Conservation (phyloP, 2,888 invertebrate genomes). For the Zaprionus bogoriensis region DNA sequence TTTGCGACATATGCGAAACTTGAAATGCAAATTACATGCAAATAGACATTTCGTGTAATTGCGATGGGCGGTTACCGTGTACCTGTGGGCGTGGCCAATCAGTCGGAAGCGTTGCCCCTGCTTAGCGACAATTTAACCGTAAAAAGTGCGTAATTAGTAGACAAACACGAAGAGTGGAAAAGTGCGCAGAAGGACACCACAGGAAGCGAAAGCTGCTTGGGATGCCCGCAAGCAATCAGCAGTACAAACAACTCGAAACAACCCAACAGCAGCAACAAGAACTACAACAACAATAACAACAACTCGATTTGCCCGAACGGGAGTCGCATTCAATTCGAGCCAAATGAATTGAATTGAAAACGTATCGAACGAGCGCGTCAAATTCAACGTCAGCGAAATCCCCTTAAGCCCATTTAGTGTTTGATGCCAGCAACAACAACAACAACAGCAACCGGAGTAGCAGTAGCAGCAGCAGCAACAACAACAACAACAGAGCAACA, state of each 20-base stretch:
- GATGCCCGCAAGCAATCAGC: conserved; percentile 54
- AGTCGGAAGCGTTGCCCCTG: conserved; percentile 22
- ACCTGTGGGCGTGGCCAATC: conserved; percentile 40
- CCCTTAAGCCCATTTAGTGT: conserved; percentile 55
- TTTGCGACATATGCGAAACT: conserved; percentile 78
- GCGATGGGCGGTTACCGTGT: conserved; percentile 12
- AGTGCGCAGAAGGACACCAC: neutral
- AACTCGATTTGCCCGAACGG: conserved; percentile 13
- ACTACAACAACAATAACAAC: conserved; percentile 15
- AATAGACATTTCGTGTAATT: conserved; percentile 79
- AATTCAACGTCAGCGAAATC: conserved; percentile 30
- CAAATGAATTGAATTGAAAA: conserved; percentile 53
- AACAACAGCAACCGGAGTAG: neutral
- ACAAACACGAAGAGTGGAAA: conserved; percentile 39
- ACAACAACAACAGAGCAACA: neutral
- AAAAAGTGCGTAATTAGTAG: conserved; percentile 59
- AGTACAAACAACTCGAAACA: conserved; percentile 20
- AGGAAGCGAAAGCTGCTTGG: conserved; percentile 17
- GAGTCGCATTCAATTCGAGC: conserved; percentile 47
- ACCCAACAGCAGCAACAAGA: conserved; percentile 17
- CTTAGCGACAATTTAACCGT: conserved; percentile 6
- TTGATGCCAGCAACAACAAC: conserved; percentile 31
- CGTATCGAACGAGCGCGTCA: conserved; percentile 36
- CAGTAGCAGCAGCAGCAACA: neutral
- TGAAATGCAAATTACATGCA: conserved; percentile 81